Evolutionary conservation across 2,113 vertebrate species (phyloP).

Genomic region (Thunnus maccoyii): DNA sequence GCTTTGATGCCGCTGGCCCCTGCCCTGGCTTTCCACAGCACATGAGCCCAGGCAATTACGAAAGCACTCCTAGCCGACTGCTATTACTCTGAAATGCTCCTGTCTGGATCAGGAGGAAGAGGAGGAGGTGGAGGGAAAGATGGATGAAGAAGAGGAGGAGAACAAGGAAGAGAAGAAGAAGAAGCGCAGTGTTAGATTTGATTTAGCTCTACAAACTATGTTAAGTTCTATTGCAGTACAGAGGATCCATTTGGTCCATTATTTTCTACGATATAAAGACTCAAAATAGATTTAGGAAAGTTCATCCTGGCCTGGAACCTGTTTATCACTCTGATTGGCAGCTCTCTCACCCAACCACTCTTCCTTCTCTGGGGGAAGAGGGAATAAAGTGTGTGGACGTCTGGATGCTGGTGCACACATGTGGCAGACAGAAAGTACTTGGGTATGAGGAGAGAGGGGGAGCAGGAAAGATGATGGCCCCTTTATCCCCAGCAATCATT

Average conservation of each 20-base stretch:
- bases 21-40: slow-evolving; percentile 78
- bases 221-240: background rate
- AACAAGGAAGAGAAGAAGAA: background rate
- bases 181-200: background rate
- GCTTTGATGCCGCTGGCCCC: slow-evolving; percentile 83
- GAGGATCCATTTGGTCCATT: background rate
- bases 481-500: slow-evolving; percentile 72
- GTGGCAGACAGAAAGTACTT: slow-evolving; percentile 70
- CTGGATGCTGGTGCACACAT: slow-evolving; percentile 68
- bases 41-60: slow-evolving; percentile 79
- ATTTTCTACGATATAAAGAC: slow-evolving; percentile 8
- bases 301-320: background rate
- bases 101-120: slow-evolving; percentile 59
- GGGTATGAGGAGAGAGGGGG: background rate
- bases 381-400: slow-evolving; percentile 16
- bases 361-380: slow-evolving; percentile 27
- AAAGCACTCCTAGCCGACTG: slow-evolving; percentile 71
- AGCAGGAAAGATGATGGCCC: slow-evolving; percentile 66
- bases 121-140: slow-evolving; percentile 17
- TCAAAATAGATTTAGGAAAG: background rate
- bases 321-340: slow-evolving; percentile 45
- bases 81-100: slow-evolving; percentile 73
- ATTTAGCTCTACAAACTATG: background rate
- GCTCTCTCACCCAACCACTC: slow-evolving; percentile 31
- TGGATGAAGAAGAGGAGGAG: slow-evolving; percentile 23